phyloP scores from a whole-genome alignment of 2,888 invertebrate genomes.

The Agonopterix heracliana region DNA sequence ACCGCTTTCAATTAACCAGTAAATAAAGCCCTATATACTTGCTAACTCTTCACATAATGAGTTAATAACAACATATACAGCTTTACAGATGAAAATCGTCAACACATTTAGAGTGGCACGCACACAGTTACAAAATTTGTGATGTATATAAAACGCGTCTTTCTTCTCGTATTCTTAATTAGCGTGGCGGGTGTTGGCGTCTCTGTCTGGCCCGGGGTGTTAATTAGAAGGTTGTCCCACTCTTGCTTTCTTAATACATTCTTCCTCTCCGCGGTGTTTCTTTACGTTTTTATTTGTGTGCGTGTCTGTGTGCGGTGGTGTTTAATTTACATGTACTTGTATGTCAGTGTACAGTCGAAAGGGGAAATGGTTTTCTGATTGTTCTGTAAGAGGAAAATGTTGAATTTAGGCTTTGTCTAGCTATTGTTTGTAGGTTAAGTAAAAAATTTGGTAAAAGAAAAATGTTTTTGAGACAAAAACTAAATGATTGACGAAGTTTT shows the following conservation, averaged over 20 bases:
- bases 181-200: constrained; percentile 70
- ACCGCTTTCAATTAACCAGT: constrained; percentile 73
- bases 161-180: constrained; percentile 84
- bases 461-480: no score
- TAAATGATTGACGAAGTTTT: no score
- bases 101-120: constrained; percentile 21
- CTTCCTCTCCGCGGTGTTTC: constrained; percentile 75
- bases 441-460: no score
- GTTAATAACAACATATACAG: constrained; percentile 65
- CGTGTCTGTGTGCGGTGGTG: constrained; percentile 74
- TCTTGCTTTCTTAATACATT: constrained; percentile 77
- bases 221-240: constrained; percentile 69
- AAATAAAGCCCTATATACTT: constrained; percentile 66
- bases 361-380: constrained; percentile 23
- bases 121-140: constrained; percentile 51
- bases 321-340: constrained; percentile 76
- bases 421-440: no score
- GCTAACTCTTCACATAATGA: constrained; percentile 74
- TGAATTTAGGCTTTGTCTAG: no score
- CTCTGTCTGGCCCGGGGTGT: constrained; percentile 60
- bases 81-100: constrained; percentile 48
- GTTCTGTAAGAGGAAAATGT: not conserved
- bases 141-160: constrained; percentile 72
- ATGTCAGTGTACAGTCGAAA: constrained; percentile 60
- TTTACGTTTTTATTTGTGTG: constrained; percentile 76